Conservation (phyloP, 2,888 invertebrate genomes). For the Notodonta dromedarius region DNA sequence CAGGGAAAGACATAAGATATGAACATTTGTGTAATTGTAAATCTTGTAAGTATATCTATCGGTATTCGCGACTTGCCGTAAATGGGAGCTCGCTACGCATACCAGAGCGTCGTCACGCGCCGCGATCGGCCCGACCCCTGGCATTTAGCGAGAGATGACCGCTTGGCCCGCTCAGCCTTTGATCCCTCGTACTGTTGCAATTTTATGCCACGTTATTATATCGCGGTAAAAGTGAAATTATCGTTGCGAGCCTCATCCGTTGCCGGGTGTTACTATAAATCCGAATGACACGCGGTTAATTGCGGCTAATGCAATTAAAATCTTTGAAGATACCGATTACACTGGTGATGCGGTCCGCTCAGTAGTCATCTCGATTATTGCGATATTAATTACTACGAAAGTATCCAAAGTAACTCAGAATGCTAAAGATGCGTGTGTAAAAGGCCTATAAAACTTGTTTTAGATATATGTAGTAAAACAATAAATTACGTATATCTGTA, state of each 20-base stretch:
- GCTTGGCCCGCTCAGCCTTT: slow-evolving; percentile 67
- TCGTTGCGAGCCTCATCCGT: slow-evolving; percentile 46
- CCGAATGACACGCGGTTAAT: slow-evolving; percentile 58
- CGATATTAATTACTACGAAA: no score
- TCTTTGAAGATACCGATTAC: slow-evolving; percentile 17
- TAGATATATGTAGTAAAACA: no score
- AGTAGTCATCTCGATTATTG: no score
- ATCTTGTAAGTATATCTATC: slow-evolving; percentile 28
- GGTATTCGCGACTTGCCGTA: slow-evolving; percentile 44
- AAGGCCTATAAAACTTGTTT: no score
- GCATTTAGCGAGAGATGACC: slow-evolving; percentile 74
- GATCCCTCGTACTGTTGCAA: slow-evolving; percentile 71
- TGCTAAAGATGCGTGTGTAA: no score
- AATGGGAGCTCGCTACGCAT: slow-evolving; percentile 56
- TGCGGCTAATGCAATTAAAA: slow-evolving; percentile 55
- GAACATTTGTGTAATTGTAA: slow-evolving; percentile 28
- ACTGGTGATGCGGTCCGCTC: neutral
- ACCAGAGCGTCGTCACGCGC: slow-evolving; percentile 53
- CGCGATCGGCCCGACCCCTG: slow-evolving; percentile 60
- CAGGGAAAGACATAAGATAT: neutral
- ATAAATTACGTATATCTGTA: no score
- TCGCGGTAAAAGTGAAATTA: slow-evolving; percentile 65
- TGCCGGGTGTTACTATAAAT: slow-evolving; percentile 44
- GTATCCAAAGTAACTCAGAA: no score
- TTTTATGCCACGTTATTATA: slow-evolving; percentile 72